Evolutionary conservation across 2,797 vertebrate genomes (phyloP).

Genomic region (Lepus oiostolus): DNA sequence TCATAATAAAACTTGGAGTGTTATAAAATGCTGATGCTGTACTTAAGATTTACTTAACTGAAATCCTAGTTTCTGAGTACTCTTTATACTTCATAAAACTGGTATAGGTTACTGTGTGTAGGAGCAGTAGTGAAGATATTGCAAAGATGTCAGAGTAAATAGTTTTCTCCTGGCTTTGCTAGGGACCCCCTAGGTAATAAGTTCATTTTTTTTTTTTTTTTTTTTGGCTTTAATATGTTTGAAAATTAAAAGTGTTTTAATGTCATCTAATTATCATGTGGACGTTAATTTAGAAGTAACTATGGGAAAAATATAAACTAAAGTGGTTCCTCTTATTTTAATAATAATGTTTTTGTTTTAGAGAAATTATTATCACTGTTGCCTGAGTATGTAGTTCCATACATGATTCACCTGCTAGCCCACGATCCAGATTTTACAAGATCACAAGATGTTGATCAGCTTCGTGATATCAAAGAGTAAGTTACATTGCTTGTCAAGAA

Average conservation of each 20-base stretch:
- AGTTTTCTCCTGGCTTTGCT: constrained; percentile 19
- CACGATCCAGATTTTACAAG: constrained; percentile 99
- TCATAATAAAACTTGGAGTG: constrained; percentile 2
- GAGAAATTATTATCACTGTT: constrained; percentile 97
- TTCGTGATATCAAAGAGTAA: constrained; percentile 99
- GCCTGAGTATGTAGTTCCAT: constrained; percentile 98
- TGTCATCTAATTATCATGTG: not conserved
- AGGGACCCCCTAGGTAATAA: not conserved
- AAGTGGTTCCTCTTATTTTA: not conserved
- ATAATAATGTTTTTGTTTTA: constrained; percentile 84
- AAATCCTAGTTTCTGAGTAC: not conserved
- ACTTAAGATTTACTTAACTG: not conserved
- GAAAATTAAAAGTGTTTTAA: constrained; percentile 26
- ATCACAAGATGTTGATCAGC: constrained; percentile 98
- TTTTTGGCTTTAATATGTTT: constrained; percentile 47
- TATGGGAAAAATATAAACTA: constrained; percentile 14
- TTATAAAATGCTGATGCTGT: not conserved
- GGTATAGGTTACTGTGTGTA: not conserved
- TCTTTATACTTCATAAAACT: not conserved
- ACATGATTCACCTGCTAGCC: constrained; percentile 98
- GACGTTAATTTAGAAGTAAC: constrained; percentile 35
- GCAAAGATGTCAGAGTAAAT: not conserved
- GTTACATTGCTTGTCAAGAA: constrained; percentile 80
- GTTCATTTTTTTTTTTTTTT: not conserved
- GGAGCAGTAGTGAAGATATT: not conserved